phyloP scores from a whole-genome alignment of 2,113 vertebrate species.

The Aleadryas rufinucha region DNA sequence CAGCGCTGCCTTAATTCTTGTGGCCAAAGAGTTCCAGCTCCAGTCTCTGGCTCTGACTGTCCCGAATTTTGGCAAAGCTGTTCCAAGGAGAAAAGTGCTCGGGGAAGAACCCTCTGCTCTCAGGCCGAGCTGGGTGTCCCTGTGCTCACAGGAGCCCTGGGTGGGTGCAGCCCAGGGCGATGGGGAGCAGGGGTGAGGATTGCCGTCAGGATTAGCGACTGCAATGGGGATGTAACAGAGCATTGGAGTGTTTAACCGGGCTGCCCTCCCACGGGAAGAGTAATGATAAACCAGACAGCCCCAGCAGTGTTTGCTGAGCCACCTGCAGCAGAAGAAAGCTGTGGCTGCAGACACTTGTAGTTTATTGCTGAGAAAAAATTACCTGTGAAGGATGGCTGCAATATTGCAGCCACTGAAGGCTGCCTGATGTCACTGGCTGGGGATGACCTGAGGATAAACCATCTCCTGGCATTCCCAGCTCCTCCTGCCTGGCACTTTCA shows the following conservation, averaged over 20 bases:
- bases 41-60: neutral
- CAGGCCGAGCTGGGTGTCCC: neutral
- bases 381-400: too few species aligned
- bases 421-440: neutral
- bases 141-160: neutral
- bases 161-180: neutral
- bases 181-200: neutral
- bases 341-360: accelerated
- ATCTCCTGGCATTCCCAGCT: neutral
- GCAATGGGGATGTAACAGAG: neutral
- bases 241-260: neutral
- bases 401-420: neutral
- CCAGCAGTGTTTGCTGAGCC: neutral
- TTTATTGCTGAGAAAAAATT: neutral
- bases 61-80: neutral
- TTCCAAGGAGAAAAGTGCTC: accelerated
- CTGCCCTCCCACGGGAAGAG: neutral
- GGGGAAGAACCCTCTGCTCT: neutral
- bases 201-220: neutral
- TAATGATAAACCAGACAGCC: neutral
- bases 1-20: accelerated
- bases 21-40: neutral
- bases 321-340: neutral
- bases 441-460: neutral
- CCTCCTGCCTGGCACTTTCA: neutral